Conservation (phyloP, 2,888 invertebrate species). For the Pycnomerus fuliginosus region DNA sequence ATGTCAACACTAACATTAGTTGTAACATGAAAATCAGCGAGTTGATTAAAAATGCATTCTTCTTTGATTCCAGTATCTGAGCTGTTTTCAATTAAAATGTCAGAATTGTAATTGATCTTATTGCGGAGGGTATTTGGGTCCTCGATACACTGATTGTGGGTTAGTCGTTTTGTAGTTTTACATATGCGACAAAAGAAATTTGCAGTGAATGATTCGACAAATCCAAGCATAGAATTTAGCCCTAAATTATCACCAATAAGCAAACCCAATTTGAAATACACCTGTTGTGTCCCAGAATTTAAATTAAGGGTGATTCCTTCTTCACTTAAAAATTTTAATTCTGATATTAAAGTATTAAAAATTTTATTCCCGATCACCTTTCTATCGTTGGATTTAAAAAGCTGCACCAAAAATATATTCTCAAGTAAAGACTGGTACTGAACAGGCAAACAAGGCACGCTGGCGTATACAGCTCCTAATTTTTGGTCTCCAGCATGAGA, state of each 20-base stretch:
- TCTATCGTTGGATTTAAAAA: conserved; percentile 28
- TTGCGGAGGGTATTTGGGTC: conserved; percentile 5
- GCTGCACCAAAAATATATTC: conserved; percentile 30
- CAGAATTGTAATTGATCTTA: conserved; percentile 22
- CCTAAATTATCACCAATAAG: conserved; percentile 33
- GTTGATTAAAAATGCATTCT: conserved; percentile 21
- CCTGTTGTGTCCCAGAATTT: conserved; percentile 2
- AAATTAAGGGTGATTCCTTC: conserved; percentile 21
- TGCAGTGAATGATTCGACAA: conserved; percentile 29
- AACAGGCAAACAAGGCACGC: conserved; percentile 27
- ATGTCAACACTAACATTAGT: conserved; percentile 30
- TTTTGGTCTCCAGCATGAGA: conserved; percentile 31
- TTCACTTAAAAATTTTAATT: conserved; percentile 26
- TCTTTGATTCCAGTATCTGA: conserved; percentile 24
- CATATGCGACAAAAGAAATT: conserved; percentile 31
- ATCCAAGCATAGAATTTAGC: conserved; percentile 29
- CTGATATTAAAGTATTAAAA: conserved; percentile 28
- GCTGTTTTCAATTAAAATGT: conserved; percentile 6
- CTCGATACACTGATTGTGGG: conserved; percentile 7
- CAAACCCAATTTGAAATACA: conserved; percentile 22
- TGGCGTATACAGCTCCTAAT: conserved; percentile 31
- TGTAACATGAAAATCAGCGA: conserved; percentile 27
- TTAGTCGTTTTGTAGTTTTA: conserved; percentile 11
- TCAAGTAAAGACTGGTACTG: conserved; percentile 25
- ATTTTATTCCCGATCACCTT: conserved; percentile 27